Conservation (phyloP, 2,113 vertebrate genomes). For the Macquaria australasica region DNA sequence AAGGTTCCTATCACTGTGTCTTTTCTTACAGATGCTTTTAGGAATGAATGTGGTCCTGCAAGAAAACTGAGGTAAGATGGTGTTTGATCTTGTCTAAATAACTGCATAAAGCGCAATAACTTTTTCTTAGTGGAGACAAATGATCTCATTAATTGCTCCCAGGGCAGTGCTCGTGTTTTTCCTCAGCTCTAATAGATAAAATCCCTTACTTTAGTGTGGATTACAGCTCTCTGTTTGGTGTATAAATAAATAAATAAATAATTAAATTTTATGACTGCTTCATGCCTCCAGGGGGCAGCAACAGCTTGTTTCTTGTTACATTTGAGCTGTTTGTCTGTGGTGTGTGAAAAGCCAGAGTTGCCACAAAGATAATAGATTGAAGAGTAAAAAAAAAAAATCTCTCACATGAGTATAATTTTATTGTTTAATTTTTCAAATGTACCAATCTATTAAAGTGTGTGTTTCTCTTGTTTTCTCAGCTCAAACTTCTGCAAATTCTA, state of each 20-base stretch:
- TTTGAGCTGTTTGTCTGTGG: neutral
- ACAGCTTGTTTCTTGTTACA: neutral
- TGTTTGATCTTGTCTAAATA: neutral
- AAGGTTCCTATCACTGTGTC: constrained; percentile 1
- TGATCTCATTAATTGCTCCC: too few species aligned
- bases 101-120: neutral
- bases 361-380: neutral
- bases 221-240: neutral
- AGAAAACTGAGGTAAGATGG: neutral
- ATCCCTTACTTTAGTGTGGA: neutral
- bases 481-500: neutral
- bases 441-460: neutral
- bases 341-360: neutral
- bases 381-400: neutral
- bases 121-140: constrained; percentile 4
- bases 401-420: neutral
- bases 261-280: neutral
- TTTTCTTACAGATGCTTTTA: neutral
- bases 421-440: neutral
- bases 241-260: too few species aligned
- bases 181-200: neutral
- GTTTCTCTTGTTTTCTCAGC: constrained; percentile 9
- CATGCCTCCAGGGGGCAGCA: constrained; percentile 76
- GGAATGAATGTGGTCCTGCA: neutral
- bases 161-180: neutral